Evolutionary conservation across 2,888 invertebrate genomes (phyloP), one percentile per base, ranked within the genome.

Genomic region (Tuberolachnus salignus): DNA sequence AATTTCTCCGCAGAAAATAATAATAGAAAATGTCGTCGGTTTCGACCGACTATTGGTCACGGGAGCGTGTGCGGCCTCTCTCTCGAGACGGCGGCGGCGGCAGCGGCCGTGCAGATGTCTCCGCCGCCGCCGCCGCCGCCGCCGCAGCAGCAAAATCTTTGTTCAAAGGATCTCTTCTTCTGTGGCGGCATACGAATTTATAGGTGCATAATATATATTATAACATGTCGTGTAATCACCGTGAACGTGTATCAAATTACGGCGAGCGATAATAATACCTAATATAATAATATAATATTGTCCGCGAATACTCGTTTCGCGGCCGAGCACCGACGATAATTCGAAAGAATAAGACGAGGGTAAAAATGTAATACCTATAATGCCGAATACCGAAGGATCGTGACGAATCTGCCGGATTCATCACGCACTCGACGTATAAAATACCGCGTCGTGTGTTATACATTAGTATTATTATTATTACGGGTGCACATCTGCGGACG

Each of bases 31-130:
- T 49, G 21, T 69, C 57, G 67, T 49, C 67, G 23, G 49, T 34
- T 19, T 49, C 34, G 13, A 55, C 73, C 67, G 26, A 67, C 59
- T 19, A 67, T 78, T 78, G 75, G 75, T 78, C 75, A 78, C 75
- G 75, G 75, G 75, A 78, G 75, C 26, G 75, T 78, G 75, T 21
- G 51, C 57, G 23, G 74, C 51, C 23, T 6, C 59, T n/a, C n/a
- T 23, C 71, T 71, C 71, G 71, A 71, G 16, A 19, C 51, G 67
- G 34, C 13, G 16, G n/a, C 21, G 19, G 14, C 42, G 23, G 21
- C 26, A n/a, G n/a, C n/a, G n/a, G n/a, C n/a, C 55, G 69, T 70
- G 55, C 55, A 4, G 53, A 34, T 34, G 34, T 34, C 34, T 34
- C 34, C 34, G 34, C 34, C 34, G 34, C 34, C 34, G 34, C 34